Percentiles rank a stretch among this genome's conserved stretches.
These are phyloP conservation scores for Leptosomus discolor DNA, from an alignment of 2,113 vertebrate genomes.

Conservation along the genomic window DNA sequence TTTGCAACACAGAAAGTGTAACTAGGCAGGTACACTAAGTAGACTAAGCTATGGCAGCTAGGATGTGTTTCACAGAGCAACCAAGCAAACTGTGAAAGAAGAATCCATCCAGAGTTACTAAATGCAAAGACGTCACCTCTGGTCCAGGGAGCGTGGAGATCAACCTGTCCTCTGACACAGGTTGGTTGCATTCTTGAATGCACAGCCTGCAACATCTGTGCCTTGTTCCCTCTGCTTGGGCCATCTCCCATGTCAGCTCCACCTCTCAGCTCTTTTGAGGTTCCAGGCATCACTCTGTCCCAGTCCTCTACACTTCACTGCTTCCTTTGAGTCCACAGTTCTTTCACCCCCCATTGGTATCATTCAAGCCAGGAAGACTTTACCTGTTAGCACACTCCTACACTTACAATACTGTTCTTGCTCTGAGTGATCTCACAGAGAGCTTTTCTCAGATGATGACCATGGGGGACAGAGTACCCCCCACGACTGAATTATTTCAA, in stretches of 20 bases:
- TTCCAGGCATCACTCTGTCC: background rate
- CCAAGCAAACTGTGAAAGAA: background rate
- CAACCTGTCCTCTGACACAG: background rate
- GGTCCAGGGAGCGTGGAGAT: background rate
- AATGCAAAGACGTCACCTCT: background rate
- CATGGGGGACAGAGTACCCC: no score
- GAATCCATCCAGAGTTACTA: background rate
- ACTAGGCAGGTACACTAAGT: background rate
- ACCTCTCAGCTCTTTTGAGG: background rate
- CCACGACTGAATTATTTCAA: background rate
- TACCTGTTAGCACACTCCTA: background rate
- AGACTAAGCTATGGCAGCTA: background rate
- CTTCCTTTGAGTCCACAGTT: background rate
- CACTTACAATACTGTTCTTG: background rate
- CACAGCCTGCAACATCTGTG: background rate
- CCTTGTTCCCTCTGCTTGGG: background rate
- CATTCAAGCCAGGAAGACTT: background rate
- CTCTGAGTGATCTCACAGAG: background rate
- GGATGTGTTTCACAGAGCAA: background rate
- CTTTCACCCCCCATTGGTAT: background rate
- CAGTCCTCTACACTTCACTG: background rate
- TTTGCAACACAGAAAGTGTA: background rate
- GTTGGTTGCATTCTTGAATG: background rate
- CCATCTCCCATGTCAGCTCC: background rate
- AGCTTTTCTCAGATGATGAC: background rate